phyloP scores from a whole-genome alignment of 2,888 invertebrate species.

The Spisula subtruncata region DNA sequence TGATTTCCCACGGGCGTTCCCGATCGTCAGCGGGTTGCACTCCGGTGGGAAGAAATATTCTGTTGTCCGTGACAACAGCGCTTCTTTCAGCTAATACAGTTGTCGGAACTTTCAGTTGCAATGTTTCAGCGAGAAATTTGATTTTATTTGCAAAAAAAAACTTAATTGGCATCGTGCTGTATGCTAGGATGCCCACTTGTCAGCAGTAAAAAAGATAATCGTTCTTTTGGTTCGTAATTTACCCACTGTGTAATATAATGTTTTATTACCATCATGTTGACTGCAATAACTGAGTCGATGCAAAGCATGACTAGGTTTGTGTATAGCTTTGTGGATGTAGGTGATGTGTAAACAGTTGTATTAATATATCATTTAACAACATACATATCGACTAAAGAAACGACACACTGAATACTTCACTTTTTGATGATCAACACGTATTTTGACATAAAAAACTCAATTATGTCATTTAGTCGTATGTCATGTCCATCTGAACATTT shows the following conservation, averaged over 20 bases:
- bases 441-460: no score
- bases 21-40: slow-evolving; percentile 37
- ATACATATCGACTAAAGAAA: not conserved
- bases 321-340: not conserved
- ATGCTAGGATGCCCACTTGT: slow-evolving; percentile 34
- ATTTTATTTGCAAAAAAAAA: slow-evolving; percentile 47
- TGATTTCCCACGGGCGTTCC: slow-evolving; percentile 54
- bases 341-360: not conserved
- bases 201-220: slow-evolving; percentile 41
- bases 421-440: no score
- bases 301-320: not conserved
- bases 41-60: slow-evolving; percentile 34
- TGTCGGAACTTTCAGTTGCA: slow-evolving; percentile 63
- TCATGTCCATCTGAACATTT: no score
- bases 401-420: not conserved
- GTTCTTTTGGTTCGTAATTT: slow-evolving; percentile 34
- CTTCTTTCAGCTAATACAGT: slow-evolving; percentile 58
- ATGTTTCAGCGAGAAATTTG: slow-evolving; percentile 62
- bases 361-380: not conserved
- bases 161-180: slow-evolving; percentile 55
- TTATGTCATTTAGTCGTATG: no score
- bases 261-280: slow-evolving; percentile 23
- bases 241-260: slow-evolving; percentile 38
- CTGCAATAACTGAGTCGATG: slow-evolving; percentile 22
- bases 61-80: slow-evolving; percentile 42